A percentile compares a stretch with the other conserved stretches of the same genome.
Conservation (phyloP, 2,113 vertebrate genomes). For the Poeciliopsis occidentalis region DNA sequence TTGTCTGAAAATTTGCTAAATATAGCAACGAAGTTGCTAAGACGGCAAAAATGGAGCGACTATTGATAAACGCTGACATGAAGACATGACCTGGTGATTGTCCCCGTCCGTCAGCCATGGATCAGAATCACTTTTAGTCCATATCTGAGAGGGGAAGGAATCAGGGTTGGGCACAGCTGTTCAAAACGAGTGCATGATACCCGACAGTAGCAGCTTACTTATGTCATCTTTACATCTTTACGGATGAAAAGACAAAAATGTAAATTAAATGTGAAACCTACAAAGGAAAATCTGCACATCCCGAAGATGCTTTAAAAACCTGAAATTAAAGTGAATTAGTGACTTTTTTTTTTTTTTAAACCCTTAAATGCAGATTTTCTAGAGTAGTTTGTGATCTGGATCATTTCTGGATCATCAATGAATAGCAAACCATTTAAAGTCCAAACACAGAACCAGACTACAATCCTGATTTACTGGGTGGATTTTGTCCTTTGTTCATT, state of each 20-base stretch:
- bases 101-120: too few relatives aligned
- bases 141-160: background rate
- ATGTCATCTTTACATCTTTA: too few relatives aligned
- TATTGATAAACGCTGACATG: too few relatives aligned
- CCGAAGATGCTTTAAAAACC: too few relatives aligned
- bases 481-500: too few relatives aligned
- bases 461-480: background rate
- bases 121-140: background rate
- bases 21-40: background rate
- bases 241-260: background rate
- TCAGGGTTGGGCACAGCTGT: too few relatives aligned
- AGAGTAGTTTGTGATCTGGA: background rate
- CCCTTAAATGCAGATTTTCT: background rate
- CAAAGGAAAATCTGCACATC: background rate
- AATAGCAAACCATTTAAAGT: background rate
- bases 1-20: too few relatives aligned
- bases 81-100: too few relatives aligned
- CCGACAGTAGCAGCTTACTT: too few relatives aligned
- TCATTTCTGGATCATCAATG: background rate
- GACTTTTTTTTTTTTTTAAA: background rate
- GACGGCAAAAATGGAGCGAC: background rate
- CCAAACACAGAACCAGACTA: background rate
- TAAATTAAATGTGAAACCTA: background rate
- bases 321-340: too few relatives aligned
- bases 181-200: too few relatives aligned